Evolutionary conservation across 2,888 invertebrate genomes (phyloP).

Genomic region (Lapara coniferarum): DNA sequence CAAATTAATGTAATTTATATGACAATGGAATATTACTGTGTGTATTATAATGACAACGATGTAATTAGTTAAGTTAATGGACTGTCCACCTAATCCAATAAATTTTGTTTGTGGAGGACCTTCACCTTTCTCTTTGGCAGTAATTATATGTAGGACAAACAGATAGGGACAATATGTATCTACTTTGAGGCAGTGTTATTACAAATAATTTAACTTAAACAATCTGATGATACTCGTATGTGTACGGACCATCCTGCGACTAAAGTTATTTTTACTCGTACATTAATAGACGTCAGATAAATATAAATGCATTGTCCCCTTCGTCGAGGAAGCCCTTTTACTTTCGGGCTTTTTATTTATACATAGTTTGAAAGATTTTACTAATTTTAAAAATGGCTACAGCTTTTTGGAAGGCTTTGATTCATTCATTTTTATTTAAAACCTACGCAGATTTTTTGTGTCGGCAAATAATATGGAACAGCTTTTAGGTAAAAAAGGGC

Average conservation of each 20-base stretch:
- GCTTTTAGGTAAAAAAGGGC: no score
- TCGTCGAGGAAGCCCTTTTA: slow-evolving; percentile 5
- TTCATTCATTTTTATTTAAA: no score
- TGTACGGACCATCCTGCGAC: background rate
- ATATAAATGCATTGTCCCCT: slow-evolving; percentile 11
- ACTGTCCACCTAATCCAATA: slow-evolving; percentile 20
- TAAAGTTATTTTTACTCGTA: background rate
- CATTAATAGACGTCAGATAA: slow-evolving; percentile 6
- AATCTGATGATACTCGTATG: background rate
- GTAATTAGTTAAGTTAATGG: slow-evolving; percentile 7
- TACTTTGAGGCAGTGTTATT: background rate
- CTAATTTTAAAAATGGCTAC: background rate
- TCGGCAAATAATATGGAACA: no score
- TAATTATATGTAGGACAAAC: slow-evolving; percentile 7
- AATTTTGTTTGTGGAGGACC: slow-evolving; percentile 21
- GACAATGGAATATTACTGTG: slow-evolving; percentile 25
- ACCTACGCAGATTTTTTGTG: no score
- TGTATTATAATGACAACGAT: slow-evolving; percentile 23
- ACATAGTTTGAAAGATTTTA: background rate
- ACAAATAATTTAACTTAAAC: background rate
- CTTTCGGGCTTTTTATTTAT: background rate
- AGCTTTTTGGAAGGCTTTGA: no score
- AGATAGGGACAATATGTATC: background rate
- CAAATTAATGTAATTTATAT: no score
- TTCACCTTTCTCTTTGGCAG: slow-evolving; percentile 28